phyloP scores from a whole-genome alignment of 2,888 invertebrate genomes.

The Listrodromus nycthemerus region DNA sequence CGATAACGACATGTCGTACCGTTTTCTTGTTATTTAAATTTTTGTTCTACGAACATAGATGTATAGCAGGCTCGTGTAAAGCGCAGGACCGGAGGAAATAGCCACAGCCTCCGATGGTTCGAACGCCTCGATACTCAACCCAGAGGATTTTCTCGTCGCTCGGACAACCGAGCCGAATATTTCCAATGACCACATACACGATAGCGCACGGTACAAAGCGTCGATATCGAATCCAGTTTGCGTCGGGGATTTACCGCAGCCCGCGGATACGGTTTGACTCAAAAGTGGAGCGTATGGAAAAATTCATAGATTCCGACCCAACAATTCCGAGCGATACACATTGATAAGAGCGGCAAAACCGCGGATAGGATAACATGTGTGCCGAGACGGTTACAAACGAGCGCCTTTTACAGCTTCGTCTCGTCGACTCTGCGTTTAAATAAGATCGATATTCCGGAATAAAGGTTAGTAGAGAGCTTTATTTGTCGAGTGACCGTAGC shows the following conservation, averaged over 20 bases:
- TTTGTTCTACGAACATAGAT: background rate
- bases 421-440: background rate
- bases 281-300: background rate
- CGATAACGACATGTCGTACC: background rate
- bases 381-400: background rate
- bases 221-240: conserved; percentile 13
- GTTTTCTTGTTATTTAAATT: conserved; percentile 5
- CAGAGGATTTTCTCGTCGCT: background rate
- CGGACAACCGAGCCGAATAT: background rate
- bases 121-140: background rate
- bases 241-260: background rate
- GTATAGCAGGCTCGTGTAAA: background rate
- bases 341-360: background rate
- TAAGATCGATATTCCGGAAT: background rate
- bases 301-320: background rate
- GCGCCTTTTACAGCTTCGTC: background rate
- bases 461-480: background rate
- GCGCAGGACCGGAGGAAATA: background rate
- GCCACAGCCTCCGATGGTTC: background rate
- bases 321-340: conserved; percentile 1
- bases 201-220: background rate
- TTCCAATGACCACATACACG: background rate
- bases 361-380: background rate
- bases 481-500: background rate
- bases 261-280: conserved; percentile 2